Evolutionary conservation across 2,888 invertebrate species (phyloP), one percentile per base, ranked within the genome.

Genomic region (Pharmacophagus antenor): DNA sequence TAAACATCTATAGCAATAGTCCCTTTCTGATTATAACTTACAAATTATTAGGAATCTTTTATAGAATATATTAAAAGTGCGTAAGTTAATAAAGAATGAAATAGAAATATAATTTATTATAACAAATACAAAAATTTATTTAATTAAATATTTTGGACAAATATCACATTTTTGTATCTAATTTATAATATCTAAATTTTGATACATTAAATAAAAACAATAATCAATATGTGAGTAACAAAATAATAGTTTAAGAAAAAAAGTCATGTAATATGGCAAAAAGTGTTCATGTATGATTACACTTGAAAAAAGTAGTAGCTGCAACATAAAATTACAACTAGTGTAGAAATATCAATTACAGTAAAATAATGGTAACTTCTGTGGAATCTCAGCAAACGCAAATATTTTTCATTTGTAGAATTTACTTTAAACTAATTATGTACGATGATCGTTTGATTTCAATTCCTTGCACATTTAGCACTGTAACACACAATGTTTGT

Each of bases 1-100:
- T 61, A 65, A 63, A 63, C 63, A 62, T 58, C 65, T 53, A 62
- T 67, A 65, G 58, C 58, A 41, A 62, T 56, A n/a, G n/a, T n/a
- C 58, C 63, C 63, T 44, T 8, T 61, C 18, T 49, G 18, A 56
- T 47, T 42, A 53, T 42, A 65, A 59, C 44, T 59, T 52, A 54
- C 74, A 72, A 73, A 73, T 73, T 71, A 67, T 70, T 78, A 79
- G 76, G 74, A 75, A 77, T 76, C 71, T 79, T 77, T 62, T 72
- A 75, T 67, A 70, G 66, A 67, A 59, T 52, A 49, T 54, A 51
- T 41, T 27, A n/a, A n/a, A 41, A 52, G 41, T 61, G 21, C 22
- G 31, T 50, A 44, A 7, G 50, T 31, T 58, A 52, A 61, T 22
- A 58, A 51, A 57, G 17, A 46, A 50, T 55, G 31, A 23, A 48